These are phyloP conservation scores for Pristionchus fissidentatus DNA, from an alignment of 2,888 invertebrate species.

Conservation along the genomic window DNA sequence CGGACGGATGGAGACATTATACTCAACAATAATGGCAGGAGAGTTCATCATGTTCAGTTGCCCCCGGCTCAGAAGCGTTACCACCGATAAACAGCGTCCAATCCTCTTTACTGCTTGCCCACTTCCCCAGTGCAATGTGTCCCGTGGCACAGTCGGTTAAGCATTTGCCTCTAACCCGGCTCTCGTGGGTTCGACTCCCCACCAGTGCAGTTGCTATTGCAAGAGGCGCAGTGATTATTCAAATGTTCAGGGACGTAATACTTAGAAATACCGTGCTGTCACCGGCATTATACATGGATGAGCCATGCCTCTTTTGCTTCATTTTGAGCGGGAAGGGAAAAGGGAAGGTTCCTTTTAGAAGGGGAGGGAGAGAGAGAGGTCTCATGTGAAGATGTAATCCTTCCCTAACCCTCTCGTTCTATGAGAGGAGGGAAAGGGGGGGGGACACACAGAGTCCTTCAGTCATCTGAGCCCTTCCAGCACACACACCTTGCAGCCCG, in stretches of 20 bases:
- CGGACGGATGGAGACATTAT: constrained; percentile 44
- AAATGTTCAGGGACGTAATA: constrained; percentile 41
- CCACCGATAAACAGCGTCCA: constrained; percentile 18
- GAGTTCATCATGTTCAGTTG: constrained; percentile 61
- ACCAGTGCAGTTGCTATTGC: background rate
- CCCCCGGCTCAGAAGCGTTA: constrained; percentile 28
- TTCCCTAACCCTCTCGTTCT: constrained; percentile 42
- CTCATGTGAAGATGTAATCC: constrained; percentile 42
- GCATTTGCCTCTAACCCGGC: background rate
- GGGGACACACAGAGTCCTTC: constrained; percentile 37
- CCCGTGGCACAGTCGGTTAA: constrained; percentile 14
- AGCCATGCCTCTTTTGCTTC: constrained; percentile 20
- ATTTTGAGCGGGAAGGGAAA: background rate
- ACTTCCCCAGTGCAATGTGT: background rate
- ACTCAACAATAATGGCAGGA: constrained; percentile 57
- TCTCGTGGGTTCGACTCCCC: constrained; percentile 17
- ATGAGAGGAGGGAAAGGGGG: background rate
- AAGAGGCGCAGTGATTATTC: background rate
- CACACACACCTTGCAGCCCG: constrained; percentile 32
- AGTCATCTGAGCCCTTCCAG: constrained; percentile 33
- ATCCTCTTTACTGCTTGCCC: background rate
- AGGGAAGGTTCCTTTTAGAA: constrained; percentile 33
- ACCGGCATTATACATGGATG: constrained; percentile 11
- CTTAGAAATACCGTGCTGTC: constrained; percentile 36
- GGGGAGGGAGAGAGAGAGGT: constrained; percentile 18